phyloP scores from a whole-genome alignment of 2,797 vertebrate genomes.

The Lacerta bilineata region DNA sequence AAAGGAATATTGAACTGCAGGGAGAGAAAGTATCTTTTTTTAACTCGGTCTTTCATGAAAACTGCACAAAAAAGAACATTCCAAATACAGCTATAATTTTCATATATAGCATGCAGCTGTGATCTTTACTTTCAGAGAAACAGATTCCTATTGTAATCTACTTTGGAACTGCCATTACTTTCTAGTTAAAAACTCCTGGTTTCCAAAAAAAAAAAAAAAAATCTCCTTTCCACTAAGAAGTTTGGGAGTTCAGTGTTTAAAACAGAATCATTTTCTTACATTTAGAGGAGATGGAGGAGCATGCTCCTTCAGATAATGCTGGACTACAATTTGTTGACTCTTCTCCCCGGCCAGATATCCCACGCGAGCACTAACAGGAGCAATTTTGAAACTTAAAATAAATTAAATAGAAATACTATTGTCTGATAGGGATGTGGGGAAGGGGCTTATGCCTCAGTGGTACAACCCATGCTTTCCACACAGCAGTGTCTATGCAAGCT shows the following conservation, averaged over 20 bases:
- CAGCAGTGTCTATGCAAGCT: too few relatives aligned
- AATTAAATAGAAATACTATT: too few relatives aligned
- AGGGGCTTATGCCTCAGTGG: too few relatives aligned
- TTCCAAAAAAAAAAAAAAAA: not conserved
- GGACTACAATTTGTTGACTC: too few relatives aligned
- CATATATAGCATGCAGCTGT: constrained; percentile 17
- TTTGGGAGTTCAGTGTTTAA: not conserved
- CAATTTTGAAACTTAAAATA: too few relatives aligned
- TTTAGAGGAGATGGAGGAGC: not conserved
- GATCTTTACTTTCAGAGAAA: constrained; percentile 4
- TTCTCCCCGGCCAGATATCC: too few relatives aligned
- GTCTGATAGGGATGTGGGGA: too few relatives aligned
- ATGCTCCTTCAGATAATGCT: too few relatives aligned
- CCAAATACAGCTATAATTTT: constrained; percentile 17
- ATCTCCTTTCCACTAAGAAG: not conserved
- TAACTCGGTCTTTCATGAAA: constrained; percentile 18
- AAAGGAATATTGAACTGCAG: constrained; percentile 4
- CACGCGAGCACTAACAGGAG: too few relatives aligned
- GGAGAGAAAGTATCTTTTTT: not conserved
- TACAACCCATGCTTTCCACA: too few relatives aligned
- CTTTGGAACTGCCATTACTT: not conserved
- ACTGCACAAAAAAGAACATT: not conserved
- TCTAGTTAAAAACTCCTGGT: not conserved
- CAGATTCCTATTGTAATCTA: not conserved
- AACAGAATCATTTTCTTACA: not conserved